Evolutionary conservation across 2,888 invertebrate species (phyloP), one percentile per base, ranked within the genome.

Genomic region (Kuschelorhynchus macadamiae): DNA sequence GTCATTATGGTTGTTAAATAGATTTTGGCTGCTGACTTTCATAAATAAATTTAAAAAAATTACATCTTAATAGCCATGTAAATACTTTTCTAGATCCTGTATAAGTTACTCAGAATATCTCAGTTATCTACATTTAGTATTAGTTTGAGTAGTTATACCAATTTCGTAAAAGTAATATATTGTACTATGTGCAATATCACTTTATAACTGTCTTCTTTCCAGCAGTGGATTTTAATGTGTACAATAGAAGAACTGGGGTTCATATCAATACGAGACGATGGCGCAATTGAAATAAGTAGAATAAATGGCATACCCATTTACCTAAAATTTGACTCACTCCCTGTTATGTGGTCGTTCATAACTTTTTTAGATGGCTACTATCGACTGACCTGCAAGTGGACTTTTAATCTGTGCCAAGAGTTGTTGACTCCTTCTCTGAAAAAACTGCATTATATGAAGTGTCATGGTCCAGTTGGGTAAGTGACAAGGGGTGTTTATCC

Each of bases 381-480:
- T 80, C 89, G 94, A 77, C 85, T 95, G 74, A 91, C 91, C 78
- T 90, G 91, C 44, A 96, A 95, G 84, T 96, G 95, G 95, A 95
- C 92, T 36, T 94, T 94, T 79, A 95, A 95, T 85, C 86, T 96
- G 68, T 96, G 95, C 79, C 91, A 90, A 79, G 92, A 94, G 76
- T 88, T 94, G 60, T 86, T 89, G 62, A 93, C 95, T 0, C 96
- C 95, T 2, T 92, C 93, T 2, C 83, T 96, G 64, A 88, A 89
- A 76, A 89, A 88, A 76, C 82, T 96, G 16, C 88, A 91, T 72
- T 85, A 87, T 70, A 85, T 92, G 76, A 93, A 92, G 83, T 95
- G 94, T 78, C 96, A 96, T 83, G 96, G 96, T 16, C 96, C 96
- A 55, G 91, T 96, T 56, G 94, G 95, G 93, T 93, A 86, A 86